These are phyloP conservation scores for Prochilodus magdalenae DNA, from an alignment of 2,113 vertebrate species.

Conservation along the genomic window DNA sequence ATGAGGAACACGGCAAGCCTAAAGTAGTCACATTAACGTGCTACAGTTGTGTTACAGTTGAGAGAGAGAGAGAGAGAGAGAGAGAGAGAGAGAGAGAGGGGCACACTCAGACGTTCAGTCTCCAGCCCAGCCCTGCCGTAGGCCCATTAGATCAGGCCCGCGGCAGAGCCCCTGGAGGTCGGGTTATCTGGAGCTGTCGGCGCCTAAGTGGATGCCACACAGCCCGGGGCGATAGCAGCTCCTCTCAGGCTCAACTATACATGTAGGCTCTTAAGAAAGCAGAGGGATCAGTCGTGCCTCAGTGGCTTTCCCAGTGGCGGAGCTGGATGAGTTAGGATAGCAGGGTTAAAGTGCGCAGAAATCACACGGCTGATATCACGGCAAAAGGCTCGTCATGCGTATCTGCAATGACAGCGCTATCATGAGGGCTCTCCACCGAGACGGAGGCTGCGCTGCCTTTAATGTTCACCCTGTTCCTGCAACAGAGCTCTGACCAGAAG, in stretches of 20 bases:
- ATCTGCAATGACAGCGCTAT: conserved; percentile 64
- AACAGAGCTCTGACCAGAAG: neutral
- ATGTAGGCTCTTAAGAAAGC: conserved; percentile 75
- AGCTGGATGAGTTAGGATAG: conserved; percentile 48
- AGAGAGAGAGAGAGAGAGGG: conserved; percentile 23
- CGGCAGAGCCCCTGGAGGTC: conserved; percentile 40
- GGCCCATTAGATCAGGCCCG: conserved; percentile 44
- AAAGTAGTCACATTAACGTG: neutral
- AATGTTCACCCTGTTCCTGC: neutral
- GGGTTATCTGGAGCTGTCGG: conserved; percentile 59
- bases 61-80: neutral
- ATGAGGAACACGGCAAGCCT: neutral
- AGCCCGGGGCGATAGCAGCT: conserved; percentile 62
- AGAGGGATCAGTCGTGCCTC: conserved; percentile 67
- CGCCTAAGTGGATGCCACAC: conserved; percentile 58
- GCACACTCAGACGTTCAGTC: conserved; percentile 34
- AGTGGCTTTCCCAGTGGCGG: conserved; percentile 15
- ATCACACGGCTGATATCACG: conserved; percentile 71
- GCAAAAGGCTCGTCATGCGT: conserved; percentile 66
- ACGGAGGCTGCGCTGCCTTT: conserved; percentile 58
- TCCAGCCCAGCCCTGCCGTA: conserved; percentile 34
- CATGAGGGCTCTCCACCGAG: conserved; percentile 67
- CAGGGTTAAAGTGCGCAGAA: conserved; percentile 69
- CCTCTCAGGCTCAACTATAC: conserved; percentile 70
- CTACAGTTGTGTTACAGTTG: neutral